These are phyloP conservation scores for Hemicrepidius hirtus DNA, from an alignment of 2,888 invertebrate species.

Conservation along the genomic window DNA sequence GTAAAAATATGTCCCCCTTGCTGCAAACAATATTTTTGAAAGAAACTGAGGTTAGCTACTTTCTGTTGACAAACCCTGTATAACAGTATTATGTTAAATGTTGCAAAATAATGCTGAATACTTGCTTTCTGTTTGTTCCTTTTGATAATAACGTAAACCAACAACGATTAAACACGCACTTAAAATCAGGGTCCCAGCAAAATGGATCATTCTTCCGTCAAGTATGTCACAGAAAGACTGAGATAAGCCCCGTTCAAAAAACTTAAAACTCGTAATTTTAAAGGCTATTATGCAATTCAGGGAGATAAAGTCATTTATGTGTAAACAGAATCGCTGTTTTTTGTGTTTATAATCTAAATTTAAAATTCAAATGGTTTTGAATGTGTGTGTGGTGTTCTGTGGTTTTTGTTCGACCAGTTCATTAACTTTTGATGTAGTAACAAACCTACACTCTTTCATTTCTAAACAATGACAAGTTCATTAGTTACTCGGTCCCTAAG, in stretches of 20 bases:
- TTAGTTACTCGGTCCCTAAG: conserved; percentile 1
- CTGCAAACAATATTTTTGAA: too few species aligned
- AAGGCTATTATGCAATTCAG: conserved; percentile 26
- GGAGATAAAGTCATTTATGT: conserved; percentile 28
- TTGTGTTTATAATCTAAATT: conserved; percentile 30
- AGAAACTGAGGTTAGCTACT: too few species aligned
- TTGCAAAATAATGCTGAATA: neutral
- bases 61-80: too few species aligned
- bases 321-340: conserved; percentile 21
- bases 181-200: neutral
- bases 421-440: conserved; percentile 18
- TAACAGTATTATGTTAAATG: too few species aligned
- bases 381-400: neutral
- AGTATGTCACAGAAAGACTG: conserved; percentile 10
- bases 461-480: conserved; percentile 17
- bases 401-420: neutral
- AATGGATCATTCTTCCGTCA: conserved; percentile 18
- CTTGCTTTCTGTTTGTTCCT: neutral
- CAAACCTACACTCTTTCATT: conserved; percentile 13
- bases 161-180: neutral
- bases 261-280: conserved; percentile 23
- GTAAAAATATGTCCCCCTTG: too few species aligned
- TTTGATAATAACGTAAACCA: neutral
- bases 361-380: conserved; percentile 27
- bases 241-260: conserved; percentile 16